phyloP scores from a whole-genome alignment of 1,140 invertebrate genomes.

The Eulimnadia texana region DNA sequence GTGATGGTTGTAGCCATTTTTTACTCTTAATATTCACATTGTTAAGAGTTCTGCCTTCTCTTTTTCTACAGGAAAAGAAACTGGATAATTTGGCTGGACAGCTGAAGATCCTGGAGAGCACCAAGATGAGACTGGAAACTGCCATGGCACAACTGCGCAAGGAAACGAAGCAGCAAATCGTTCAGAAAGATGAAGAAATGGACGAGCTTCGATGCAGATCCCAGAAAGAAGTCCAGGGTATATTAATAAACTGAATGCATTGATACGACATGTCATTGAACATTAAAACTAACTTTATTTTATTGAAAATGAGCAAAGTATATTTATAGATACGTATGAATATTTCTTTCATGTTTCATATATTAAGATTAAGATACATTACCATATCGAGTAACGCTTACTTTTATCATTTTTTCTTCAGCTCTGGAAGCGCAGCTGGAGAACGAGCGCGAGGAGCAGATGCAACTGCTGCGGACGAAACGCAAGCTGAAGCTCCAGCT shows the following conservation, averaged over 20 bases:
- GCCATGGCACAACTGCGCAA: conserved; percentile 78
- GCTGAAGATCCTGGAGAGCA: conserved; percentile 55
- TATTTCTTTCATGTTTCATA: too few species aligned
- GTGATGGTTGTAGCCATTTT: too few species aligned
- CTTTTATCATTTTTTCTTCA: conserved; percentile 26
- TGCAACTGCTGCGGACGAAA: conserved; percentile 65
- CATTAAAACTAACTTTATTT: background rate
- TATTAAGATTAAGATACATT: too few species aligned
- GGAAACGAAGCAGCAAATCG: conserved; percentile 68
- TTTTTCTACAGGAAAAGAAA: conserved; percentile 57
- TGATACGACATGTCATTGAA: too few species aligned
- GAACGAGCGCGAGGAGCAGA: conserved; percentile 83
- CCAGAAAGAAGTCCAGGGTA: conserved; percentile 77
- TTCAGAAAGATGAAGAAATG: conserved; percentile 79
- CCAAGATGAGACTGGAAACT: conserved; percentile 83
- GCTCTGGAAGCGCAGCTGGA: conserved; percentile 78
- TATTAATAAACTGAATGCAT: conserved; percentile 22
- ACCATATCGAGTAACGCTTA: too few species aligned
- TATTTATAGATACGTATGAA: too few species aligned
- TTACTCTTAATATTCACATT: too few species aligned
- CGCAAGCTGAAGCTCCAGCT: conserved; percentile 77
- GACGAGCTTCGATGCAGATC: conserved; percentile 74
- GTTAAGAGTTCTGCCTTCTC: too few species aligned
- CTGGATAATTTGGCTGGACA: conserved; percentile 71
- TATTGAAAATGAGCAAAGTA: too few species aligned